phyloP scores from a whole-genome alignment of 2,797 vertebrate genomes.

The Rhinogobio ventralis region DNA sequence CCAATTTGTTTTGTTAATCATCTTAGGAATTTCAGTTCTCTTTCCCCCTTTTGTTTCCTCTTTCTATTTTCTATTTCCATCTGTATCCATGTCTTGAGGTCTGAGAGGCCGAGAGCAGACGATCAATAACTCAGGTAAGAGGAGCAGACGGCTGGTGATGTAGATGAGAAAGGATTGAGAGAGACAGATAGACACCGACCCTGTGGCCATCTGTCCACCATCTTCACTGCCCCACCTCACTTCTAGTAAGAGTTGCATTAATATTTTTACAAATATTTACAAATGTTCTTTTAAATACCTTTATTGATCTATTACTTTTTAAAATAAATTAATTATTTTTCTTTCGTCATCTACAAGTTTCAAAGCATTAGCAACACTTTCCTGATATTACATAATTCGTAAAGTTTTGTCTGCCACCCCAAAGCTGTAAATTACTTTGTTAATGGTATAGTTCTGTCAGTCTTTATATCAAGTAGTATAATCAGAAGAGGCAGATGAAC shows the following conservation, averaged over 20 bases:
- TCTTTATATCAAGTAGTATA: conserved; percentile 1
- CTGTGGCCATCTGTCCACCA: conserved; percentile 15
- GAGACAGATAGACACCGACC: neutral
- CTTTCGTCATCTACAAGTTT: neutral
- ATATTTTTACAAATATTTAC: too few species aligned
- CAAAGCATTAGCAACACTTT: neutral
- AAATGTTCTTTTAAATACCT: neutral
- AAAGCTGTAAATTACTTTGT: neutral
- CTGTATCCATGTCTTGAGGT: conserved; percentile 1
- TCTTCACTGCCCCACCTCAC: neutral
- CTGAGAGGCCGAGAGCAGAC: conserved; percentile 20
- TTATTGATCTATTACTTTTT: neutral
- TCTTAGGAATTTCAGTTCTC: neutral
- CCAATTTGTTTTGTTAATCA: neutral
- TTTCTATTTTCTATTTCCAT: conserved; percentile 10
- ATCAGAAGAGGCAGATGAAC: neutral
- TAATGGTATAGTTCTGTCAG: neutral
- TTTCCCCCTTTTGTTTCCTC: neutral
- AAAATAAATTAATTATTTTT: neutral
- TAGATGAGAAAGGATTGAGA: conserved; percentile 23
- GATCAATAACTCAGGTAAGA: conserved; percentile 20
- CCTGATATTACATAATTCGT: neutral
- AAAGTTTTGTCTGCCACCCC: neutral
- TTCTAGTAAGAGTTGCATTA: neutral
- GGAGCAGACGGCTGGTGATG: neutral